phyloP scores from a whole-genome alignment of 2,113 vertebrate genomes.

The Percina caprodes region DNA sequence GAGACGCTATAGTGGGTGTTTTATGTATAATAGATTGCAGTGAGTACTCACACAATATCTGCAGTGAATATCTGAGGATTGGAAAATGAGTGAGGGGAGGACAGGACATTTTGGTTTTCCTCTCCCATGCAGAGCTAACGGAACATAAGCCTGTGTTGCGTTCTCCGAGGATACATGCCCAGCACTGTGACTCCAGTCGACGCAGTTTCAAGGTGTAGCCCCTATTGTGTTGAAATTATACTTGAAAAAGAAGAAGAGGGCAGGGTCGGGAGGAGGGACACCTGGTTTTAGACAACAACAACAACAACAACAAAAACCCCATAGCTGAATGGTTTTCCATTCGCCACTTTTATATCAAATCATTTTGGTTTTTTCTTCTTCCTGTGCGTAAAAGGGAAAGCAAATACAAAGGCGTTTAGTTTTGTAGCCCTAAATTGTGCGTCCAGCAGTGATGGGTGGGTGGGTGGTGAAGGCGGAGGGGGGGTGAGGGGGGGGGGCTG shows the following conservation, averaged over 20 bases:
- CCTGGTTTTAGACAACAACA: conserved; percentile 60
- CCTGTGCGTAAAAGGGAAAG: conserved; percentile 63
- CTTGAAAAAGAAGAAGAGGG: conserved; percentile 60
- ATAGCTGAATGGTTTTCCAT: conserved; percentile 74
- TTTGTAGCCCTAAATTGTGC: conserved; percentile 68
- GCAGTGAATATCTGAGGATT: conserved; percentile 76
- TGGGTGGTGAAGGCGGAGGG: conserved; percentile 2
- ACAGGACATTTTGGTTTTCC: conserved; percentile 61
- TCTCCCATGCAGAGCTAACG: conserved; percentile 59
- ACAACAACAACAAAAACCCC: conserved; percentile 21
- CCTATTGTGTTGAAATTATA: conserved; percentile 84
- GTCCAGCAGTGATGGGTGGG: conserved; percentile 56
- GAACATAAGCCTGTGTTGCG: conserved; percentile 77
- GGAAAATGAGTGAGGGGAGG: conserved; percentile 73
- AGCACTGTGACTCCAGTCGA: conserved; percentile 90
- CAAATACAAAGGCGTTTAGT: conserved; percentile 56
- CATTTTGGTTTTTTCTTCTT: conserved; percentile 19
- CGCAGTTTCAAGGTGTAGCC: conserved; percentile 90
- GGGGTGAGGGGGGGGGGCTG: conserved; percentile 54
- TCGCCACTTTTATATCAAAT: conserved; percentile 69
- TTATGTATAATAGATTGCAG: conserved; percentile 90
- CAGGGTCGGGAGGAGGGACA: conserved; percentile 32
- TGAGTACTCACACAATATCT: conserved; percentile 81
- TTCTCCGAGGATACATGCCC: conserved; percentile 85
- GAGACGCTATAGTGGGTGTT: conserved; percentile 89